A percentile compares a stretch with the other conserved stretches of the same genome.
phyloP scores from a whole-genome alignment of 2,888 invertebrate species.

The Bimastos eiseni region DNA sequence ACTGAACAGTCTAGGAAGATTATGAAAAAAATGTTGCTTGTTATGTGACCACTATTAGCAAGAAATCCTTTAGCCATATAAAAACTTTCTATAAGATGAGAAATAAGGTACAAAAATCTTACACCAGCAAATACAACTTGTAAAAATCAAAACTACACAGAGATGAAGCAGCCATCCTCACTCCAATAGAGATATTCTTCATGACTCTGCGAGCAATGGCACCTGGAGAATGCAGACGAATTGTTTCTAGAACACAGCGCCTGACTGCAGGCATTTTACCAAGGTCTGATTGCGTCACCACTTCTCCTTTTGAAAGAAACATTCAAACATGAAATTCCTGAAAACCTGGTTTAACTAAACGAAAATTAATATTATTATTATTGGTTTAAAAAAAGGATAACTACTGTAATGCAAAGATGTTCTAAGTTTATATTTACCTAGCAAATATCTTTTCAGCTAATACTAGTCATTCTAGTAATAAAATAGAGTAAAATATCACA shows the following conservation, averaged over 20 bases:
- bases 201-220: slow-evolving; percentile 51
- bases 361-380: too few species aligned
- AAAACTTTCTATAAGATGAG: slow-evolving; percentile 30
- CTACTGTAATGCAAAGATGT: not conserved
- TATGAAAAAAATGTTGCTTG: not conserved
- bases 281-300: slow-evolving; percentile 40
- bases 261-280: slow-evolving; percentile 48
- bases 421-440: not conserved
- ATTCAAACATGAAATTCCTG: not conserved
- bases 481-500: not conserved
- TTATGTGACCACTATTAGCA: not conserved
- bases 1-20: not conserved
- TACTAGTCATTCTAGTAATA: not conserved
- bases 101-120: not conserved
- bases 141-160: not conserved
- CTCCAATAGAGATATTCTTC: slow-evolving; percentile 49
- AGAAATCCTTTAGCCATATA: not conserved
- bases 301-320: not conserved
- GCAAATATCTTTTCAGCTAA: not conserved
- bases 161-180: too few species aligned
- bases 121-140: not conserved
- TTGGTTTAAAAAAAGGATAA: too few species aligned
- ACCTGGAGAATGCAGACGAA: slow-evolving; percentile 52
- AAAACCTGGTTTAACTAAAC: too few species aligned
- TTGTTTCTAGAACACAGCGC: slow-evolving; percentile 53